Percentiles rank a stretch among this genome's conserved stretches.
Conservation (phyloP, 2,113 vertebrate species). For the Neogobius melanostomus region DNA sequence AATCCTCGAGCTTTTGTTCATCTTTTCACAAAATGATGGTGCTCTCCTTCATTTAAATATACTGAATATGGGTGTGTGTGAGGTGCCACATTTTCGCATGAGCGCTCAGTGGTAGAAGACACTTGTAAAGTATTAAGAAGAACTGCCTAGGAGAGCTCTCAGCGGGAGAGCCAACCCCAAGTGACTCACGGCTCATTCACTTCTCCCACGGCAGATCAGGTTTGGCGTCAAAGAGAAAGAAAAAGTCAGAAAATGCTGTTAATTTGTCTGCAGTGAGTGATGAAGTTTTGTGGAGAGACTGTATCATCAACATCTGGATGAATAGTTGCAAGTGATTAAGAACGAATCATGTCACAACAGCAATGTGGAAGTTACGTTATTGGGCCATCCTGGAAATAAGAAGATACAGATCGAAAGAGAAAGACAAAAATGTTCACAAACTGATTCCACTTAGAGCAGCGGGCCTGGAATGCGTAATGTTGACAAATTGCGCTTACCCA, state of each 20-base stretch:
- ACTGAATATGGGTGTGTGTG: background rate
- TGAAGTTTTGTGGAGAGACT: too few relatives aligned
- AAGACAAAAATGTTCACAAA: too few relatives aligned
- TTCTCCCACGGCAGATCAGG: background rate
- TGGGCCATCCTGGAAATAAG: background rate
- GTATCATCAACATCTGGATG: too few relatives aligned
- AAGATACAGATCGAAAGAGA: too few relatives aligned
- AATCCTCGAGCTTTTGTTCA: background rate
- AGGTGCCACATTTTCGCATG: background rate
- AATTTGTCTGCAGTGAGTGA: too few relatives aligned
- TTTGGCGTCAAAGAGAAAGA: background rate
- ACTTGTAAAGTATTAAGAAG: background rate
- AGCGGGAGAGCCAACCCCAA: background rate
- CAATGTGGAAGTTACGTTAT: background rate
- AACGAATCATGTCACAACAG: background rate
- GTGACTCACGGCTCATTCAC: conserved; percentile 1
- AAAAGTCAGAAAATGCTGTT: too few relatives aligned
- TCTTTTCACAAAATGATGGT: background rate
- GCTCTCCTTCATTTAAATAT: background rate
- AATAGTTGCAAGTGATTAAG: background rate
- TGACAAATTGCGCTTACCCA: too few relatives aligned
- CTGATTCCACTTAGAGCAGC: too few relatives aligned
- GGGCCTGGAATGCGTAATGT: too few relatives aligned
- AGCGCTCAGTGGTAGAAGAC: background rate
- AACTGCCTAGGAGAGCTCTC: background rate